These are phyloP conservation scores for Tenthredo mesomela DNA, from an alignment of 2,888 invertebrate species.

Conservation along the genomic window DNA sequence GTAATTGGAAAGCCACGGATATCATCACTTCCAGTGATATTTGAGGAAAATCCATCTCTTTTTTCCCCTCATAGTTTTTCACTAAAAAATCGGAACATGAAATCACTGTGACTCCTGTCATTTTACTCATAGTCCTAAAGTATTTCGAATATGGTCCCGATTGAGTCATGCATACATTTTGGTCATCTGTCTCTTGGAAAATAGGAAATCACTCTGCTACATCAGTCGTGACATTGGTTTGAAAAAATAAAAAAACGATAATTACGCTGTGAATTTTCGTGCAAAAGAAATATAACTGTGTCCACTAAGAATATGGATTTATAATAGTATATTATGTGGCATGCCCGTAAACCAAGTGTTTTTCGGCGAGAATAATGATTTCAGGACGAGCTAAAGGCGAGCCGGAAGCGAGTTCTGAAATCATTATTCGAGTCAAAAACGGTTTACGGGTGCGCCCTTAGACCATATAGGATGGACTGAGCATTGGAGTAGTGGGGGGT, in stretches of 20 bases:
- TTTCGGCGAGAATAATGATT: too few species aligned
- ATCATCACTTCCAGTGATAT: neutral
- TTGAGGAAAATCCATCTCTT: neutral
- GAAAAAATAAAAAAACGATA: too few species aligned
- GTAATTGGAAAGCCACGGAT: too few species aligned
- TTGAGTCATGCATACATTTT: neutral
- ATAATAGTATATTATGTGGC: too few species aligned
- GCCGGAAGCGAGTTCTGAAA: too few species aligned
- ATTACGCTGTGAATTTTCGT: neutral
- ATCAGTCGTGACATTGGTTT: too few species aligned
- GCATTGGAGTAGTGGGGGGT: too few species aligned
- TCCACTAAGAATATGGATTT: neutral
- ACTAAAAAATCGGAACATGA: neutral
- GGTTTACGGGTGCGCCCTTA: too few species aligned
- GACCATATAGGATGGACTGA: too few species aligned
- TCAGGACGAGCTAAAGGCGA: too few species aligned
- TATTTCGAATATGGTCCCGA: neutral
- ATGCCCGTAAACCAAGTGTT: too few species aligned
- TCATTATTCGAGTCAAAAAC: too few species aligned
- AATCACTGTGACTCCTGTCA: neutral
- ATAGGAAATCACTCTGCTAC: neutral
- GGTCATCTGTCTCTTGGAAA: neutral
- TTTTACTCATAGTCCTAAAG: neutral
- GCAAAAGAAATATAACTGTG: neutral
- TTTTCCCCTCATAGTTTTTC: neutral